Evolutionary conservation across 2,113 vertebrate species (phyloP), one percentile per base, ranked within the genome.

Genomic region (Tichodroma muraria): DNA sequence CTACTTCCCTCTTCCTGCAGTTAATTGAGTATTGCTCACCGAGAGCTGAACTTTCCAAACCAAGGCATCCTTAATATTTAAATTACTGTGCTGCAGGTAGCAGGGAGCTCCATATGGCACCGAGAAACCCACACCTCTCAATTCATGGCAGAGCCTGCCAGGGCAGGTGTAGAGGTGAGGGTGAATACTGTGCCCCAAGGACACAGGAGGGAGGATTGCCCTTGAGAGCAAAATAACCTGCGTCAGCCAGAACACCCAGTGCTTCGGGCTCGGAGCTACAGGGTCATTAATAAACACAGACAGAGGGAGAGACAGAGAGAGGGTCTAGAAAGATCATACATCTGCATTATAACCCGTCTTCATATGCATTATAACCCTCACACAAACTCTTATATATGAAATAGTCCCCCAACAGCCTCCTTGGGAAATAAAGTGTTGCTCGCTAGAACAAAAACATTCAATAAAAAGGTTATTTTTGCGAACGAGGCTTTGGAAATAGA

Each of bases 381-480:
- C 65, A 69, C 4, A 7, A 71, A 31, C 69, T 37, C 15, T 45
- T 44, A 3, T 3, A 2, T 3, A 6, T 14, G 15, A 52, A 70
- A 33, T 4, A 25, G 53, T 10, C 15, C 23, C 57, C 24, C 53
- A 20, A 6, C 16, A 85, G 17, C 45, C 82, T 89, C 82, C 68
- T 31, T 40, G 71, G 61, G 75, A 78, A 87, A 92, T 47, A 19
- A 73, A 64, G 8, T 3, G 15, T 13, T 23, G 14, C n/a, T 12
- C 1, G 4, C 25, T 12, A 3, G 47, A 23, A 66, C 0, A 3
- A 66, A 92, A 84, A 38, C 30, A 8, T 47, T 45, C 60, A n/a
- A 30, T 12, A 37, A 47, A 76, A 84, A 96, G 54, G 66, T 83
- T 38, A 17, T 82, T 96, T 95, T 96, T 93, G 92, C 90, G 90